Evolutionary conservation across 2,797 vertebrate species (phyloP).

Genomic region (Pseudotriccus pelzelni): DNA sequence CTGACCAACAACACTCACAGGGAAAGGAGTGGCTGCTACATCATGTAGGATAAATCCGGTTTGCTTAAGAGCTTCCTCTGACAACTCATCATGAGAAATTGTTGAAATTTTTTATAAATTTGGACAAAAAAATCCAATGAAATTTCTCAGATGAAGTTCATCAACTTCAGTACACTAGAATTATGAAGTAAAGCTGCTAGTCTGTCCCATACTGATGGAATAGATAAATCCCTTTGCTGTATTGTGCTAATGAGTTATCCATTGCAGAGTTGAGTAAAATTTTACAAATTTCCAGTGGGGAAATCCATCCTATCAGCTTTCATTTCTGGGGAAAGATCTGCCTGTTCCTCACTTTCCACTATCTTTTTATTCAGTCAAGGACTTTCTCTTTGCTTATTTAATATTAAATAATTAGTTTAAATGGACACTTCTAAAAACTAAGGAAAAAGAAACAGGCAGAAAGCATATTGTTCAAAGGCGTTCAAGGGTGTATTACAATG

Average conservation of each 20-base stretch:
- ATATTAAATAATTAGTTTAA: background rate
- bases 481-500: background rate
- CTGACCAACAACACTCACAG: background rate
- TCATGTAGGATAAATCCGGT: background rate
- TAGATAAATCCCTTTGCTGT: background rate
- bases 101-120: background rate
- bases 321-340: background rate
- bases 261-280: background rate
- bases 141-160: background rate
- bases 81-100: background rate
- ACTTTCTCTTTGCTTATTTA: background rate
- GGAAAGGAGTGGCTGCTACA: background rate
- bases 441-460: background rate
- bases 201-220: background rate
- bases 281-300: background rate
- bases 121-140: background rate
- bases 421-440: background rate
- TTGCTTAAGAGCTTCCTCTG: background rate
- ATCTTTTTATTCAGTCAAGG: background rate
- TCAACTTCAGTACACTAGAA: background rate
- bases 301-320: background rate
- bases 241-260: background rate
- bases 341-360: background rate
- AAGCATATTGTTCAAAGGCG: background rate
- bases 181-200: background rate